Base-by-base conservation (phyloP, 2,113 vertebrate species). In the Gasterosteus aculeatus region DNA sequence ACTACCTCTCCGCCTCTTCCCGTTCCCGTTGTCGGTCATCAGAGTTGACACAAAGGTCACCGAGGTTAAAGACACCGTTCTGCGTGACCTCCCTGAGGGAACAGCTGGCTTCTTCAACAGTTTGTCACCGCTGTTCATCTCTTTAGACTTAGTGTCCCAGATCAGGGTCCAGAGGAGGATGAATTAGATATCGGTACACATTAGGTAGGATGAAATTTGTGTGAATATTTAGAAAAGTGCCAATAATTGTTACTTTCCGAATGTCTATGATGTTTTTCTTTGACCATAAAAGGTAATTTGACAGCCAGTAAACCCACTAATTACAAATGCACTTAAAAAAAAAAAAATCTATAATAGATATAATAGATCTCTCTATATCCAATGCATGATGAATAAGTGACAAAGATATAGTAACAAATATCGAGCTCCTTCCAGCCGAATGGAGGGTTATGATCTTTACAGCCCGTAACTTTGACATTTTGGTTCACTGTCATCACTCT, bases 1-100 rank as follows among this genome's bases (percentile, higher is more conserved):
- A 10, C 38, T 12, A 31, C 22, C 10, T n/a, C 60, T 53, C 26
- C 41, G 39, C 76, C 74, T 31, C 44, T 60, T 62, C 51, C 22
- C 47, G 3, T 47, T 5, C 33, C 14, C 42, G 29, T 56, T 42
- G 41, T 29, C 15, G 59, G 71, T 84, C 2, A 14, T 71, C 77
- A 26, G 65, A 57, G 62, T 54, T 66, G 80, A 75, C 77, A 78
- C 59, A 73, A 76, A 72, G 72, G 83, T 78, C 67, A 74, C 19
- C 0, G 58, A 60, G 72, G 39, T 69, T 67, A 81, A 73, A 26
- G 63, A 33, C 11, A 2, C 46, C 15, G 26, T 42, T 2, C 16
- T 22, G 62, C 41, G 39, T 19, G 74, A 56, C 19, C 47, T 67
- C 64, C 7, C 44, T 16, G 16, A 4, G 29, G 42, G 49, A 58